Conservation (phyloP, 2,113 vertebrate species). For the Dromiciops gliroides region DNA sequence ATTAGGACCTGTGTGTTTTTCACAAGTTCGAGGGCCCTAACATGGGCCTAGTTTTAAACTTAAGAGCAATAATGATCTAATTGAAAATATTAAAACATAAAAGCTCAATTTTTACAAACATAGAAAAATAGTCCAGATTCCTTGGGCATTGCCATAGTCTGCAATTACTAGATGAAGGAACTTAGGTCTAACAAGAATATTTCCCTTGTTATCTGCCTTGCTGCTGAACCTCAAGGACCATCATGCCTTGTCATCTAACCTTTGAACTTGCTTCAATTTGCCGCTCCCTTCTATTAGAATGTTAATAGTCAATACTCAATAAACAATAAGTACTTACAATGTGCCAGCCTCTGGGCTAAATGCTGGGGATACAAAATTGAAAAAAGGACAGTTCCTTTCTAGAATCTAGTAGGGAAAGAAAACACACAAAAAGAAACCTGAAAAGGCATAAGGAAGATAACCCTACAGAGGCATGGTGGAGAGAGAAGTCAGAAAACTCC, state of each 20-base stretch:
- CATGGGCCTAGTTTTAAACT: constrained; percentile 39
- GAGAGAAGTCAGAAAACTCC: too few relatives aligned
- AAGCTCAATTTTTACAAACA: neutral
- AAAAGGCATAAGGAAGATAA: neutral
- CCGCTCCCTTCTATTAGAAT: neutral
- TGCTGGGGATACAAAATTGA: neutral
- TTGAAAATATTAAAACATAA: constrained; percentile 44
- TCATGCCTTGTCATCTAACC: neutral
- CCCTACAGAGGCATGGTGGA: too few relatives aligned
- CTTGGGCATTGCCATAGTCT: neutral
- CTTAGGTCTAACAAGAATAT: neutral
- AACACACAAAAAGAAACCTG: neutral
- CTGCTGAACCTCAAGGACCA: neutral
- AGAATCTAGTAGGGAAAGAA: neutral
- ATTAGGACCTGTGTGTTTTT: constrained; percentile 7
- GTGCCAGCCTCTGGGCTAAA: neutral
- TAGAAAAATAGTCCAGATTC: neutral
- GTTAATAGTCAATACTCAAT: neutral
- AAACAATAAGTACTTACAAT: neutral
- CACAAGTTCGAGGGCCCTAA: constrained; percentile 39
- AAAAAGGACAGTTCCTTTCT: neutral
- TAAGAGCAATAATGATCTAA: constrained; percentile 53
- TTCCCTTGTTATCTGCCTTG: neutral
- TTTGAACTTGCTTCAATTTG: neutral
- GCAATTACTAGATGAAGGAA: neutral